A percentile compares a stretch with the other conserved stretches of the same genome.
Conservation (phyloP, 2,113 vertebrate species). For the Lophotis ruficrista region DNA sequence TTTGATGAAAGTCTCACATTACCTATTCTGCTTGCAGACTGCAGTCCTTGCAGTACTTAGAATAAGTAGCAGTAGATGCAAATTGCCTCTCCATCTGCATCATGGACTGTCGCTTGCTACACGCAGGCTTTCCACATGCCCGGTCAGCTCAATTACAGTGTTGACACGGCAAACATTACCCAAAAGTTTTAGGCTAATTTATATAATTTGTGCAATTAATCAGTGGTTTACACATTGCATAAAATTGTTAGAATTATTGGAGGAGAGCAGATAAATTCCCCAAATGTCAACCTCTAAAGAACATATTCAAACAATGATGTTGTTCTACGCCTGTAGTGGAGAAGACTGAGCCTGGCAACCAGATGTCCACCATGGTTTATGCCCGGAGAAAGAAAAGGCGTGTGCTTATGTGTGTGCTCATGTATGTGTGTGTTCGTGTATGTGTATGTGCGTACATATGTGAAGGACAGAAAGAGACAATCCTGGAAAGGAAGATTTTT, state of each 20-base stretch:
- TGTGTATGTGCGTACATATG: background rate
- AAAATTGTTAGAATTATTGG: conserved; percentile 21
- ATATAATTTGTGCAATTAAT: conserved; percentile 58
- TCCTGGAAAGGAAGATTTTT: background rate
- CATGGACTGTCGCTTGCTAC: background rate
- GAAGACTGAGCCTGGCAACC: conserved; percentile 30
- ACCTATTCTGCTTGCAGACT: background rate
- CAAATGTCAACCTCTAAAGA: conserved; percentile 27
- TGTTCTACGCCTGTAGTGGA: background rate
- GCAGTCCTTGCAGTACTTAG: background rate
- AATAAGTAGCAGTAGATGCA: background rate
- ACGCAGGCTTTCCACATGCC: background rate
- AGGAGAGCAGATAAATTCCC: conserved; percentile 31
- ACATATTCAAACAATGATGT: background rate
- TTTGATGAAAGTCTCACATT: background rate
- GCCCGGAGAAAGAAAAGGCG: background rate
- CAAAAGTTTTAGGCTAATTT: conserved; percentile 41
- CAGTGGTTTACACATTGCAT: background rate
- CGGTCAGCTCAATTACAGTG: conserved; percentile 4
- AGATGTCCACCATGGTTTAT: conserved; percentile 25
- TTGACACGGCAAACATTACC: conserved; percentile 30
- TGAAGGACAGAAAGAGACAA: background rate
- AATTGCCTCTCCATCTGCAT: background rate
- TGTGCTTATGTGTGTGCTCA: background rate
- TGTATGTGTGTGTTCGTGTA: no score